Conservation (phyloP, 1,140 invertebrate genomes). For the Cydia strobilella region DNA sequence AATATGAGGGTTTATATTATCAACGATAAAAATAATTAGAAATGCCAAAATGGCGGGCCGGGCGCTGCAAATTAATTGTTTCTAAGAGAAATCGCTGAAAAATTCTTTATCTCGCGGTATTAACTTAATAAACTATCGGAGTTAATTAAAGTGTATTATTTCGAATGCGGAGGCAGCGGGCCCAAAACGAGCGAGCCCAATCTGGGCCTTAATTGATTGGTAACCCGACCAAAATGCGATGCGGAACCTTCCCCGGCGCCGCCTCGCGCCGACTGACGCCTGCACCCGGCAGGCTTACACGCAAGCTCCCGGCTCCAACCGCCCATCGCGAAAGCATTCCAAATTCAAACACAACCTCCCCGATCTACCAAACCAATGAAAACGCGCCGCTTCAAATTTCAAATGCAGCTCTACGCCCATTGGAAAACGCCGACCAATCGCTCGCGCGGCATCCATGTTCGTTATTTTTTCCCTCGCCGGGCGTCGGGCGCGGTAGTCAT, state of each 20-base stretch:
- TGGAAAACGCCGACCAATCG: constrained; percentile 54
- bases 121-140: constrained; percentile 74
- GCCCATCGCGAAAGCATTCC: constrained; percentile 68
- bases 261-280: constrained; percentile 47
- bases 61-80: constrained; percentile 59
- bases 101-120: constrained; percentile 64
- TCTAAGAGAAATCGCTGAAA: constrained; percentile 52
- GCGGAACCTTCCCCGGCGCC: constrained; percentile 41
- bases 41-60: constrained; percentile 43
- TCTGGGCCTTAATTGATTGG: constrained; percentile 70
- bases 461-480: constrained; percentile 56
- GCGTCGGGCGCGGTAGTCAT: constrained; percentile 41
- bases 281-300: constrained; percentile 64
- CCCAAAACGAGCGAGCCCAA: constrained; percentile 49
- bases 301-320: constrained; percentile 57
- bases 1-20: constrained; percentile 55
- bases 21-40: constrained; percentile 61
- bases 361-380: constrained; percentile 54
- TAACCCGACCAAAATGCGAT: constrained; percentile 62
- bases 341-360: constrained; percentile 68
- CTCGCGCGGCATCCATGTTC: constrained; percentile 55
- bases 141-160: constrained; percentile 73
- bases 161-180: constrained; percentile 39
- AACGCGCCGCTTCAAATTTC: constrained; percentile 47
- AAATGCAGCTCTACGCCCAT: constrained; percentile 53